phyloP scores from a whole-genome alignment of 2,113 vertebrate genomes.

The Turnix velox region DNA sequence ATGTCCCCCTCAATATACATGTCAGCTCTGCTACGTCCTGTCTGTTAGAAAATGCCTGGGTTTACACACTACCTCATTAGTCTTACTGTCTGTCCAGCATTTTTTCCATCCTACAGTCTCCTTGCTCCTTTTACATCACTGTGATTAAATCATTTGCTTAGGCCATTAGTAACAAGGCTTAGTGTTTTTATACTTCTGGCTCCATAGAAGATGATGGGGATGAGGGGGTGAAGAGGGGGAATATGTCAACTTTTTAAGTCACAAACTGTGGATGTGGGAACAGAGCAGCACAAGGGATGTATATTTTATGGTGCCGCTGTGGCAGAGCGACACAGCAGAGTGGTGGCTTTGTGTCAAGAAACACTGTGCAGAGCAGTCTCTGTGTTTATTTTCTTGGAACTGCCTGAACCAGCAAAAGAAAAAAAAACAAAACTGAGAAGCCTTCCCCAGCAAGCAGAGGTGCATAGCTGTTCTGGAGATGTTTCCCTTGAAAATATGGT shows the following conservation, averaged over 20 bases:
- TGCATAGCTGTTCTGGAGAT: neutral
- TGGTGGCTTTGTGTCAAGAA: neutral
- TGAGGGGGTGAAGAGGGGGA: neutral
- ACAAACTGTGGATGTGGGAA: neutral
- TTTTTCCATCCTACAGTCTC: slow-evolving; percentile 28
- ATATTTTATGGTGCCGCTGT: neutral
- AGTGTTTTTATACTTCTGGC: neutral
- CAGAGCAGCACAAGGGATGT: neutral
- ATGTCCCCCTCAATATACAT: neutral
- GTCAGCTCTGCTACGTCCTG: neutral
- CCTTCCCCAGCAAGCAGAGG: neutral
- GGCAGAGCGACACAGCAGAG: neutral
- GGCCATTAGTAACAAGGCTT: neutral
- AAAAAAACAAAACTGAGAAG: neutral
- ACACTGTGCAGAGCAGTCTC: neutral
- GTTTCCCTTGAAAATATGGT: accelerated
- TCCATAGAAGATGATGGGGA: neutral
- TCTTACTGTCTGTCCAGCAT: slow-evolving; percentile 9
- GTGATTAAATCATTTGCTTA: slow-evolving; percentile 19
- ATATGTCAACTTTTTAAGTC: neutral
- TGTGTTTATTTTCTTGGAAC: neutral
- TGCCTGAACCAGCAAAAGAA: neutral
- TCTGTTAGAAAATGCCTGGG: neutral
- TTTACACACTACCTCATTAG: slow-evolving; percentile 22
- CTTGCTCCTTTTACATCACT: neutral